phyloP scores from a whole-genome alignment of 2,113 vertebrate genomes.

The Alouatta palliata region DNA sequence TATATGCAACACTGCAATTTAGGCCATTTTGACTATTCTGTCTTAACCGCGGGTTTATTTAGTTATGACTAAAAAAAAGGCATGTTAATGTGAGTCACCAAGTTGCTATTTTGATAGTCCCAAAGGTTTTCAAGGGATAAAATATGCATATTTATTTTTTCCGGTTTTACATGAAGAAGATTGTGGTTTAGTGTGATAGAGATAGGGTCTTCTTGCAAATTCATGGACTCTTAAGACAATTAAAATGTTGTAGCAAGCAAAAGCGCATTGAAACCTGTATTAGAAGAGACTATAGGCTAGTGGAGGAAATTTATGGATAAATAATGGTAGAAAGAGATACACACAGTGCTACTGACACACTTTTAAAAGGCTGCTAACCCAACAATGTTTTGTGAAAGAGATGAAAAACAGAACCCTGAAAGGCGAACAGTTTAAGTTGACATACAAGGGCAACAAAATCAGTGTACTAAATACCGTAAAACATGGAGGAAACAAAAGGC shows the following conservation, averaged over 20 bases:
- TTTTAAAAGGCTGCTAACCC: background rate
- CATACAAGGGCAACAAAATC: background rate
- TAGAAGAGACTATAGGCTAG: background rate
- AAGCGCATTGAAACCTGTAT: background rate
- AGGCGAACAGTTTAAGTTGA: background rate
- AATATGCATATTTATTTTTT: background rate
- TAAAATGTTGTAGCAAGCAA: background rate
- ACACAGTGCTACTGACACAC: background rate
- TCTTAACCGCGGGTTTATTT: background rate
- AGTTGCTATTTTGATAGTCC: background rate
- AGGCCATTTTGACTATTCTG: background rate
- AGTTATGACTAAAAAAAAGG: conserved; percentile 20
- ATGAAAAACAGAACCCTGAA: background rate
- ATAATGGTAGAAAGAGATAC: background rate
- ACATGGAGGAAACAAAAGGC: background rate
- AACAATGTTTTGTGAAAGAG: background rate
- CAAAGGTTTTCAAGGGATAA: background rate
- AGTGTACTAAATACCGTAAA: background rate
- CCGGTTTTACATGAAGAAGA: background rate
- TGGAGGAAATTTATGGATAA: background rate
- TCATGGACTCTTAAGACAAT: background rate
- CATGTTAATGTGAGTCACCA: background rate
- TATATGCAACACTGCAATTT: background rate
- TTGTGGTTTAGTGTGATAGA: background rate
- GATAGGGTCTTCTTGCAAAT: background rate